Evolutionary conservation across 2,888 invertebrate genomes (phyloP), one percentile per base, ranked within the genome.

Genomic region (Brenthis ino): DNA sequence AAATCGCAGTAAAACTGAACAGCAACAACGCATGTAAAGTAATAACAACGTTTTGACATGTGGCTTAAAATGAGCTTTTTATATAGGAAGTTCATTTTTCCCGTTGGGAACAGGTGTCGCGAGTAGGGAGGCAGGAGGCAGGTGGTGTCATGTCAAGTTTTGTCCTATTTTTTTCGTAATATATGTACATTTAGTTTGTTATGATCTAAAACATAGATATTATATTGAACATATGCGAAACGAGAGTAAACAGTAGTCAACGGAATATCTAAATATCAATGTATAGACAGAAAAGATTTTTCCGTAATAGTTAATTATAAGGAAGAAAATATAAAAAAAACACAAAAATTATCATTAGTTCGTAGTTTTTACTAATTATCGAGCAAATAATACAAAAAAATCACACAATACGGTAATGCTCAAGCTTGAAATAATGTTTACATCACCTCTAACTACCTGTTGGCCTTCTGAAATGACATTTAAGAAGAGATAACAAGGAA

Each of bases 91-190:
- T 65, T 57, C 24, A 14, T 20, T 43, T 56, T 51, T 20, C 47
- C 56, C 43, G 60, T 47, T 51, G 69, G 65, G 51, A 61, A 61
- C 60, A 67, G 67, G 63, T 67, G 67, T 37, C n/a, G 43, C 13
- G 55, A 20, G 57, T 20, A 20, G 47, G 20, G 33, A 47, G 63
- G 55, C 67, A 64, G 20, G 33, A 47, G 63, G 55, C 67, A 64
- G 63, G 57, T 68, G 67, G 50, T 16, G 5, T 24, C 6, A 50
- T 50, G 28, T 50, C 16, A 50, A 50, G 12, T 50, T 60, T 50
- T 28, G 48, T 3, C 12, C 60, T 50, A 33, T n/a, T n/a, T 58
- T 57, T 60, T 60, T 14, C 50, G 6, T 43, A 11, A 43, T 43
- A n/a, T 28, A 60, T 28, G 14, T 28, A 16, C 28, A 12, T 6